Evolutionary conservation across 2,888 invertebrate species (phyloP).

Genomic region (Vannuccia rotundouncinata): DNA sequence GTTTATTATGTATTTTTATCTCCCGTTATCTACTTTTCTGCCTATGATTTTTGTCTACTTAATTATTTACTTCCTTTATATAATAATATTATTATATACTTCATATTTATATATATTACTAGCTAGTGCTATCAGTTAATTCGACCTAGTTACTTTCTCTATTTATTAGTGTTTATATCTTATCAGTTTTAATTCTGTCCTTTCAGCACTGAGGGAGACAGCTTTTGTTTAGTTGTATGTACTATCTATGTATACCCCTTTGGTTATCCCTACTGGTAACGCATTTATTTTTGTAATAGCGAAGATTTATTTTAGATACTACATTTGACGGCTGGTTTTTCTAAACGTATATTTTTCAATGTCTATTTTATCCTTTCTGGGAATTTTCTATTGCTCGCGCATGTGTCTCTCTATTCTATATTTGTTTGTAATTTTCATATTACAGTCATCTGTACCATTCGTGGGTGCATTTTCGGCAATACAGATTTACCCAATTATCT

Average conservation of each 20-base stretch:
- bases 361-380: not conserved
- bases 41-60: not conserved
- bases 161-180: not conserved
- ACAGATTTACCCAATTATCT: not conserved
- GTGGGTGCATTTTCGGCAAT: not conserved
- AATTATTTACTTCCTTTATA: not conserved
- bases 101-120: not conserved
- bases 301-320: conserved; percentile 20
- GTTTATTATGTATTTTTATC: not conserved
- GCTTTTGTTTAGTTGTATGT: not conserved
- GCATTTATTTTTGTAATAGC: conserved; percentile 18
- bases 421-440: not conserved
- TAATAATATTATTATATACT: too few species aligned
- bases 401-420: not conserved
- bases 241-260: not conserved
- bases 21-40: not conserved
- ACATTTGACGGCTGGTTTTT: conserved; percentile 20
- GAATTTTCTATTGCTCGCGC: not conserved
- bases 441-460: not conserved
- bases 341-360: conserved; percentile 21
- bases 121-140: not conserved
- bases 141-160: not conserved
- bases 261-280: conserved; percentile 3
- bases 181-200: not conserved
- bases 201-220: not conserved